Conservation (phyloP, 2,888 invertebrate species). For the Ellobium chinense region DNA sequence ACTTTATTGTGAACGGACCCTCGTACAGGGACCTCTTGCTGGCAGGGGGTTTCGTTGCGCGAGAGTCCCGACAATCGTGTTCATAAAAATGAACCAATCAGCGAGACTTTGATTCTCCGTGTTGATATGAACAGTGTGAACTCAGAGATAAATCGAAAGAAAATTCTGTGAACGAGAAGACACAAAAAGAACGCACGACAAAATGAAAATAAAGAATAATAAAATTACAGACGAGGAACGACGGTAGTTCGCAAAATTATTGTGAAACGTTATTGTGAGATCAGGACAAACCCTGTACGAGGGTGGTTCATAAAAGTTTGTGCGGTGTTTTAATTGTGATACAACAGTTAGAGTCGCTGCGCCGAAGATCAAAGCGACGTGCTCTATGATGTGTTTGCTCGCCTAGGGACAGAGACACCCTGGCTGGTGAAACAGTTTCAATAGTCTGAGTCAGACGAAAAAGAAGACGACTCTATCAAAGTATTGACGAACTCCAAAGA, state of each 20-base stretch:
- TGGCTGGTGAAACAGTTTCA: no score
- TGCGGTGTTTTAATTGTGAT: neutral
- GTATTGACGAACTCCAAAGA: no score
- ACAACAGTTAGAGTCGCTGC: neutral
- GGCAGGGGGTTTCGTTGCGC: neutral
- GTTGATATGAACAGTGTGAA: neutral
- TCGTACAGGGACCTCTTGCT: neutral
- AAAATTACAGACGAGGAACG: no score
- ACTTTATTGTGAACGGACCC: neutral
- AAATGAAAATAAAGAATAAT: neutral
- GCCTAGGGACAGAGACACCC: constrained; percentile 6
- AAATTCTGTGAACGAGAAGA: no score
- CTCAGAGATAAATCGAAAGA: neutral
- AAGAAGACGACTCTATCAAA: no score
- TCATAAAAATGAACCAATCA: neutral
- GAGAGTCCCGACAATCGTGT: neutral
- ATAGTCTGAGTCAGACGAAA: no score
- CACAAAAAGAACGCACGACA: neutral
- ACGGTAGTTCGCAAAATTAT: no score
- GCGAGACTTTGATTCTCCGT: neutral
- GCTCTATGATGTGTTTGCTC: neutral
- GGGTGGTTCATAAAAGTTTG: no score
- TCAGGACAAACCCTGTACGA: no score
- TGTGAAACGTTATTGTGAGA: no score
- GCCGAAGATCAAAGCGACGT: constrained; percentile 5